phyloP scores from a whole-genome alignment of 2,113 vertebrate genomes.

The Tyto alba region DNA sequence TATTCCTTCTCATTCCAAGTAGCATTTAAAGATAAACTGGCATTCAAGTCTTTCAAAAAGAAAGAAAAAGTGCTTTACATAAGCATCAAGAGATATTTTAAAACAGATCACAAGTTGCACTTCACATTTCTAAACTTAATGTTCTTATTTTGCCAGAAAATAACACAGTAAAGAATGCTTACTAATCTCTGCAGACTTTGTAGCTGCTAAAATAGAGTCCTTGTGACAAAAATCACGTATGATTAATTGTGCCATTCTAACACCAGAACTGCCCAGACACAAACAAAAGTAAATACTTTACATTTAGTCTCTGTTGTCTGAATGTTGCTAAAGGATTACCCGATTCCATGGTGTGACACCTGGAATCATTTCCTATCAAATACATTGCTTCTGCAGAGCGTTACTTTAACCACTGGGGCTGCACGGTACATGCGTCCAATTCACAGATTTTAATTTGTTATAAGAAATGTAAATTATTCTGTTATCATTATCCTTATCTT shows the following conservation, averaged over 20 bases:
- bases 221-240: not conserved
- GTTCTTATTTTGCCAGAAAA: not conserved
- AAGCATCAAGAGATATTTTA: not conserved
- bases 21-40: slow-evolving; percentile 67
- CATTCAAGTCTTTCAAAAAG: slow-evolving; percentile 46
- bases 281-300: not conserved
- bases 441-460: not conserved
- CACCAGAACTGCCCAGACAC: not conserved
- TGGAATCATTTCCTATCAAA: not conserved
- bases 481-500: not conserved
- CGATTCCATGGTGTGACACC: not conserved
- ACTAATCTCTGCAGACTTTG: not conserved
- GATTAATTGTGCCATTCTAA: not conserved
- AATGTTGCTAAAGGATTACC: not conserved
- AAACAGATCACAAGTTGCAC: not conserved
- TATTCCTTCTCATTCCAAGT: slow-evolving; percentile 70
- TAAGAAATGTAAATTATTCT: not conserved
- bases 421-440: not conserved
- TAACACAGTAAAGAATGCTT: not conserved
- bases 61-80: slow-evolving; percentile 29
- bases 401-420: not conserved
- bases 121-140: not conserved
- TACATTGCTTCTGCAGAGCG: not conserved
- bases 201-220: not conserved
- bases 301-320: not conserved